Conservation (phyloP, 2,888 invertebrate species). For the Maniola hyperantus region DNA sequence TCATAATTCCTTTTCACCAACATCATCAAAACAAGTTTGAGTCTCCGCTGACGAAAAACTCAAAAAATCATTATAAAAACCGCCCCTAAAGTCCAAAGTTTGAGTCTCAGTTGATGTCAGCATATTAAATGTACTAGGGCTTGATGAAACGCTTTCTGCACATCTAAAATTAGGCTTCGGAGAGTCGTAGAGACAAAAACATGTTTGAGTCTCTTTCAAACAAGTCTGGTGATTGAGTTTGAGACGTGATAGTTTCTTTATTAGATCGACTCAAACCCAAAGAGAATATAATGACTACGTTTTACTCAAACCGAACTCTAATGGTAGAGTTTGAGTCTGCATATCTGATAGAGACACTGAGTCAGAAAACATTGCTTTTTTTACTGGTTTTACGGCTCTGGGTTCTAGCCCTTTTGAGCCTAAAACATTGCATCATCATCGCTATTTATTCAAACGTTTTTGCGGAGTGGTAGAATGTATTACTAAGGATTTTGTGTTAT, state of each 20-base stretch:
- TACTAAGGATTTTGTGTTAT: no score
- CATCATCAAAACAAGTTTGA: constrained; percentile 62
- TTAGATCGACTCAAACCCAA: constrained; percentile 58
- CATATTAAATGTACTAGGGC: constrained; percentile 47
- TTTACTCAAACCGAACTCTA: constrained; percentile 66
- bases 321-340: constrained; percentile 70
- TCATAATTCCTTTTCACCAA: constrained; percentile 38
- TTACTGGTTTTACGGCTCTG: no score
- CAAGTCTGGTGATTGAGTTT: constrained; percentile 60
- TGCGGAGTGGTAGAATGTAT: no score
- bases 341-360: constrained; percentile 68
- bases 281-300: no score
- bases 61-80: constrained; percentile 53
- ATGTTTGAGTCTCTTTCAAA: constrained; percentile 73
- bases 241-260: constrained; percentile 64
- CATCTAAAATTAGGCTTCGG: constrained; percentile 51
- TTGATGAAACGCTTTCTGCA: constrained; percentile 59
- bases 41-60: constrained; percentile 64
- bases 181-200: constrained; percentile 61
- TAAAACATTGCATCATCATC: constrained; percentile 71
- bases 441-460: no score
- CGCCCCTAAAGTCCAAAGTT: constrained; percentile 50
- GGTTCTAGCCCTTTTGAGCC: no score
- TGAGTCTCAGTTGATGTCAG: constrained; percentile 68
- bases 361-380: constrained; percentile 63